These are phyloP conservation scores for Drymodes brunneopygia DNA, from an alignment of 2,113 vertebrate genomes.

Conservation along the genomic window DNA sequence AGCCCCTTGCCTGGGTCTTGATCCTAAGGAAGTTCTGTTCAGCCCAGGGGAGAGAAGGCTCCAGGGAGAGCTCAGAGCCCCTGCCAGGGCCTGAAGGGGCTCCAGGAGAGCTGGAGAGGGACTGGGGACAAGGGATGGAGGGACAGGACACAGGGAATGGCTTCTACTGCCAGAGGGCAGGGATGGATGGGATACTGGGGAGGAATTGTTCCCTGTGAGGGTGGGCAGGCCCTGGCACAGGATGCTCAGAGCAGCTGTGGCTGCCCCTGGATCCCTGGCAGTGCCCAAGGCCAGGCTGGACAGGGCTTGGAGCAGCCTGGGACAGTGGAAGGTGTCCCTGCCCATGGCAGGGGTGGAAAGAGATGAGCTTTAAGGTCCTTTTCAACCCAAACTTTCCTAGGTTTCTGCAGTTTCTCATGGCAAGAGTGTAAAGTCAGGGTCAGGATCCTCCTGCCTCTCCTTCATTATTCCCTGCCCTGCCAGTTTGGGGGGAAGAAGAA, in stretches of 20 bases:
- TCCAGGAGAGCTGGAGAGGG: not conserved
- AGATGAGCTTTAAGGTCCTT: not conserved
- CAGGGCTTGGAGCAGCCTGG: accelerated
- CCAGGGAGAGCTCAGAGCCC: not conserved
- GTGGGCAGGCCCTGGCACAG: not conserved
- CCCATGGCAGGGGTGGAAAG: not conserved
- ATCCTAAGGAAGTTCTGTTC: not conserved
- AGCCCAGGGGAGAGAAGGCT: not conserved
- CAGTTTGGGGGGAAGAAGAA: not conserved
- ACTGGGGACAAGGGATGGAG: not conserved
- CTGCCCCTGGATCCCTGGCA: not conserved
- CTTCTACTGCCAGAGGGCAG: not conserved
- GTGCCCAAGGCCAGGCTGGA: not conserved
- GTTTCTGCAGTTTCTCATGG: not conserved
- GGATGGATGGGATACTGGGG: accelerated
- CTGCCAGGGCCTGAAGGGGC: not conserved
- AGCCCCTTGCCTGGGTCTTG: not conserved
- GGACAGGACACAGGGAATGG: not conserved
- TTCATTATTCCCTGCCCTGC: not conserved
- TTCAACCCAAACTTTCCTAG: not conserved
- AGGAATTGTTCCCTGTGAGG: accelerated
- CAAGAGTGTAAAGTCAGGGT: not conserved
- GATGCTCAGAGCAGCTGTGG: not conserved
- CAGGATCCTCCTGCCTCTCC: not conserved
- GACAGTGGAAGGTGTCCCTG: not conserved